Conservation (phyloP, 2,888 invertebrate species). For the Geophilus truncorum region DNA sequence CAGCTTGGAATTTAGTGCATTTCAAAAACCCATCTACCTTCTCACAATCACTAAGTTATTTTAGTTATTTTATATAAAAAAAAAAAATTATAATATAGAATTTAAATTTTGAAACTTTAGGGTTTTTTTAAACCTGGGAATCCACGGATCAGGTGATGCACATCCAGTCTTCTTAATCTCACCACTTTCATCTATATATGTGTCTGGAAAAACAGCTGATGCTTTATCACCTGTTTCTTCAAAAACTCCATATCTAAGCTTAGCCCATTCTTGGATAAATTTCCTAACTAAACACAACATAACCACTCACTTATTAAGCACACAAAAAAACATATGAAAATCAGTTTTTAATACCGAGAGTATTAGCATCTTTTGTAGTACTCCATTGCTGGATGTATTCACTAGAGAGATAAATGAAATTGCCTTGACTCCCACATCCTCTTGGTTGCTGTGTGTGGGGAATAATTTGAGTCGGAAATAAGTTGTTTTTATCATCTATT, state of each 20-base stretch:
- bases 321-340: background rate
- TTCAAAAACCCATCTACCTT: background rate
- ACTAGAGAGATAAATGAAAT: slow-evolving; percentile 41
- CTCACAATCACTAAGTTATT: background rate
- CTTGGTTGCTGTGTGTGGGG: slow-evolving; percentile 43
- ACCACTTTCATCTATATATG: background rate
- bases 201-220: background rate
- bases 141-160: background rate
- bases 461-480: slow-evolving; percentile 33
- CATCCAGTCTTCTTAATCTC: background rate
- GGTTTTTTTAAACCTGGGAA: background rate
- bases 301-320: background rate
- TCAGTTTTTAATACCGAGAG: background rate
- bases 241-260: slow-evolving; percentile 43
- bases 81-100: too few species aligned
- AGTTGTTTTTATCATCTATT: slow-evolving; percentile 39
- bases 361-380: background rate
- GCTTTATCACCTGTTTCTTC: slow-evolving; percentile 39
- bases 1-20: background rate
- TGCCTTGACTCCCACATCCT: slow-evolving; percentile 42
- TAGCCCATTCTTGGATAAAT: slow-evolving; percentile 43
- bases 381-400: background rate
- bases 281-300: slow-evolving; percentile 27
- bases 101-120: too few species aligned
- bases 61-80: too few species aligned